These are phyloP conservation scores for zebrafish (Danio rerio) DNA, from an alignment of 2,113 vertebrate species.

Conservation along the genomic window DNA sequence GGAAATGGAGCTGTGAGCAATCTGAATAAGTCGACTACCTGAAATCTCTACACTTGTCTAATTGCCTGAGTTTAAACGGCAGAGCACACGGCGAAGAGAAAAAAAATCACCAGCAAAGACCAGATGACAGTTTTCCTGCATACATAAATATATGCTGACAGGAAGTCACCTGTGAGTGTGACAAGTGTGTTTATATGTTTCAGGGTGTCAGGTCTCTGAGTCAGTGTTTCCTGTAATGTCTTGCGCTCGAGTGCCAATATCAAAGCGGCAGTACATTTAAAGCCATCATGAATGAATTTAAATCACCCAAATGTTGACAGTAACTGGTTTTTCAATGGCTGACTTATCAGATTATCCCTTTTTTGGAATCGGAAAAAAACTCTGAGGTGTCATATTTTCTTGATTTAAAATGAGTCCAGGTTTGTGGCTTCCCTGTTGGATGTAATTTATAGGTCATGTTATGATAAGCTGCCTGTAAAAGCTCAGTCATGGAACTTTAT, in stretches of 20 bases:
- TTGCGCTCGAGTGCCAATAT: background rate
- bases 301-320: conserved; percentile 6
- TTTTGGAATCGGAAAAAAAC: conserved; percentile 18
- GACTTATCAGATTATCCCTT: conserved; percentile 16
- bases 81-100: background rate
- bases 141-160: background rate
- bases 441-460: conserved; percentile 59
- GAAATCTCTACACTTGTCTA: conserved; percentile 21
- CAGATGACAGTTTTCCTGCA: background rate
- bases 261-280: conserved; percentile 3
- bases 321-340: conserved; percentile 18
- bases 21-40: conserved; percentile 7
- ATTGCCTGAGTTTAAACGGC: conserved; percentile 34
- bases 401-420: conserved; percentile 17
- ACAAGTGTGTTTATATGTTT: background rate
- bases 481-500: conserved; percentile 57
- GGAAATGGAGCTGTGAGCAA: conserved; percentile 7
- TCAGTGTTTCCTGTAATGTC: background rate
- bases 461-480: conserved; percentile 49
- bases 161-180: conserved; percentile 17
- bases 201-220: background rate
- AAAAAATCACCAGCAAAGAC: background rate
- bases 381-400: conserved; percentile 42
- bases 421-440: conserved; percentile 47
- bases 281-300: conserved; percentile 19